These are phyloP conservation scores for Dorcus parallelipipedus DNA, from an alignment of 2,888 invertebrate genomes.

Conservation along the genomic window DNA sequence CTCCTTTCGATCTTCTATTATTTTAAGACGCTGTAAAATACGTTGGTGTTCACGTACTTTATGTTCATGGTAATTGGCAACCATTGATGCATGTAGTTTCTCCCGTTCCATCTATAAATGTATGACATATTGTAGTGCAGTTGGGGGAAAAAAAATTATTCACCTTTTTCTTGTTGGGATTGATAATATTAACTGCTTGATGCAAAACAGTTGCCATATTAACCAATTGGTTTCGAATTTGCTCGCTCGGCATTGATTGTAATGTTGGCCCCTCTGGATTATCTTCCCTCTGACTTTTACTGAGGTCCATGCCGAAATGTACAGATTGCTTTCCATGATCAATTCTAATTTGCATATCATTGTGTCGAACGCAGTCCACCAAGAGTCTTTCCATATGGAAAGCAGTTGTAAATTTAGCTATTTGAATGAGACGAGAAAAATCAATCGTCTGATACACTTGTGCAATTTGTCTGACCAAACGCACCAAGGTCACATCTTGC, in stretches of 20 bases:
- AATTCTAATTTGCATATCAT: slow-evolving; percentile 91
- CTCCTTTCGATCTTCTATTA: slow-evolving; percentile 96
- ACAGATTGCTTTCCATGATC: slow-evolving; percentile 81
- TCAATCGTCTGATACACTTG: slow-evolving; percentile 95
- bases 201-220: slow-evolving; percentile 84
- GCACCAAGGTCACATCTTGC: slow-evolving; percentile 87
- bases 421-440: slow-evolving; percentile 77
- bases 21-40: slow-evolving; percentile 88
- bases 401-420: slow-evolving; percentile 83
- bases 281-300: slow-evolving; percentile 89
- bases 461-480: slow-evolving; percentile 77
- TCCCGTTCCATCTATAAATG: slow-evolving; percentile 61
- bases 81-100: slow-evolving; percentile 68
- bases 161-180: slow-evolving; percentile 71
- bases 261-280: slow-evolving; percentile 91
- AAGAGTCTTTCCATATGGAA: slow-evolving; percentile 89
- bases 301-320: slow-evolving; percentile 92
- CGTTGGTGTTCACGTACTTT: slow-evolving; percentile 84
- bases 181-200: slow-evolving; percentile 73
- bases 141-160: slow-evolving; percentile 13
- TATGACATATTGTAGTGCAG: slow-evolving; percentile 1
- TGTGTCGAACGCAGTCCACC: slow-evolving; percentile 92
- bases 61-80: slow-evolving; percentile 78
- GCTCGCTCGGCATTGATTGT: slow-evolving; percentile 90
- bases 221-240: slow-evolving; percentile 74